Evolutionary conservation across 2,888 invertebrate species (phyloP).

Genomic region (Cistogaster globosa): DNA sequence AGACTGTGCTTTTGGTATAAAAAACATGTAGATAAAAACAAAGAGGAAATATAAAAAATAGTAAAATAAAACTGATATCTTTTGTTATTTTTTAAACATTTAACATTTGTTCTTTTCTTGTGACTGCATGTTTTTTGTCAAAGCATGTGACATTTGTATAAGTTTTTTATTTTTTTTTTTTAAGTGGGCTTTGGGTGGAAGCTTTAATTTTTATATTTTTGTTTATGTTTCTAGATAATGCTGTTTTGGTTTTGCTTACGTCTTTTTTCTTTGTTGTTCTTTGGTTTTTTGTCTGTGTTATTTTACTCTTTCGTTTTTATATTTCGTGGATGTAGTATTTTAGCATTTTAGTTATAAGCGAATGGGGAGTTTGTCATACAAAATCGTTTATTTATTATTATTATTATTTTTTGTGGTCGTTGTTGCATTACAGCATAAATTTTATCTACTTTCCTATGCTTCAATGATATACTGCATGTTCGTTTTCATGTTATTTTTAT

Average conservation of each 20-base stretch:
- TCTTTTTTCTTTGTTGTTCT: background rate
- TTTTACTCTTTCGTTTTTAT: constrained; percentile 23
- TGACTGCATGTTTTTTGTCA: background rate
- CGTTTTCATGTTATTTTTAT: constrained; percentile 25
- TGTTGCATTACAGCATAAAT: constrained; percentile 53
- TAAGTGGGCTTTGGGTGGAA: constrained; percentile 59
- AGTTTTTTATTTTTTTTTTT: background rate
- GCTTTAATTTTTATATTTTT: constrained; percentile 42
- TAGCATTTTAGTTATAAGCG: constrained; percentile 2
- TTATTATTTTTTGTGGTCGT: constrained; percentile 19
- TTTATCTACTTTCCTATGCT: constrained; percentile 25
- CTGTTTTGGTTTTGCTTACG: constrained; percentile 29
- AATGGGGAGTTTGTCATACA: constrained; percentile 39
- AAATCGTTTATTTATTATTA: background rate
- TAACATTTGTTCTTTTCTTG: background rate
- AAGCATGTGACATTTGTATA: background rate
- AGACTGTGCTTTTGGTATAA: too few relatives aligned
- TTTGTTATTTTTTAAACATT: too few relatives aligned
- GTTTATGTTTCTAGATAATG: constrained; percentile 15
- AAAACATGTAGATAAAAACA: too few relatives aligned
- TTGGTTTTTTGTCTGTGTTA: constrained; percentile 17
- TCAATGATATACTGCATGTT: background rate
- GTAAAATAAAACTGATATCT: too few relatives aligned
- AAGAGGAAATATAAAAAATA: too few relatives aligned
- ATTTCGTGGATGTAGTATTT: background rate